Conservation (phyloP, 2,113 vertebrate genomes). For the Clarias magur region DNA sequence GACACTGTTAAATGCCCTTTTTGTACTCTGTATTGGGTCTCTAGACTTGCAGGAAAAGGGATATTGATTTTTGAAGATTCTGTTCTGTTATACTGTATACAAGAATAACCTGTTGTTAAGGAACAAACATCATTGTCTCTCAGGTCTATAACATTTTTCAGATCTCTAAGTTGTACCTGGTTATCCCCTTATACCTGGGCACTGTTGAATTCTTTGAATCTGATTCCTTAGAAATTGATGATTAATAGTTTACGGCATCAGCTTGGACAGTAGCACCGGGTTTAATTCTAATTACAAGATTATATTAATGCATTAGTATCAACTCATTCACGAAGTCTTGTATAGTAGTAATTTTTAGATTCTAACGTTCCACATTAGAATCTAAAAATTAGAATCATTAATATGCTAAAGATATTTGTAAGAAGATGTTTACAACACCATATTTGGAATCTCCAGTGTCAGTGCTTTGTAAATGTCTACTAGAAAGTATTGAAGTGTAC, state of each 20-base stretch:
- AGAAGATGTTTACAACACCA: neutral
- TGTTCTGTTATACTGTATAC: neutral
- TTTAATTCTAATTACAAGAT: neutral
- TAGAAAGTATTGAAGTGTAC: neutral
- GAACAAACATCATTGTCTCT: neutral
- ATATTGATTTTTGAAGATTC: conserved; percentile 3
- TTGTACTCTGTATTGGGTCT: neutral
- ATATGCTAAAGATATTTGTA: neutral
- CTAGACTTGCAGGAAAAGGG: neutral
- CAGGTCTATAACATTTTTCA: neutral
- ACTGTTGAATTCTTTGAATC: neutral
- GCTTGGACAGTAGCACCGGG: neutral
- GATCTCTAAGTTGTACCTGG: neutral
- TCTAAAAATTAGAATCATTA: neutral
- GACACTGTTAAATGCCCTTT: neutral
- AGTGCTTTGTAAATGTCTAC: neutral
- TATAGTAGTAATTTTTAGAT: too few species aligned
- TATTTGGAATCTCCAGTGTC: neutral
- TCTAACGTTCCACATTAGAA: neutral
- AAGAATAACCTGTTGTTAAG: neutral
- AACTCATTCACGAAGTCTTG: neutral
- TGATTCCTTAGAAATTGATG: neutral
- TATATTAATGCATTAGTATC: neutral
- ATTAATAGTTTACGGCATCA: neutral
- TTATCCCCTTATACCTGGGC: neutral